Base-by-base conservation (phyloP, 2,113 vertebrate species). In the Cynopterus brachyotis region DNA sequence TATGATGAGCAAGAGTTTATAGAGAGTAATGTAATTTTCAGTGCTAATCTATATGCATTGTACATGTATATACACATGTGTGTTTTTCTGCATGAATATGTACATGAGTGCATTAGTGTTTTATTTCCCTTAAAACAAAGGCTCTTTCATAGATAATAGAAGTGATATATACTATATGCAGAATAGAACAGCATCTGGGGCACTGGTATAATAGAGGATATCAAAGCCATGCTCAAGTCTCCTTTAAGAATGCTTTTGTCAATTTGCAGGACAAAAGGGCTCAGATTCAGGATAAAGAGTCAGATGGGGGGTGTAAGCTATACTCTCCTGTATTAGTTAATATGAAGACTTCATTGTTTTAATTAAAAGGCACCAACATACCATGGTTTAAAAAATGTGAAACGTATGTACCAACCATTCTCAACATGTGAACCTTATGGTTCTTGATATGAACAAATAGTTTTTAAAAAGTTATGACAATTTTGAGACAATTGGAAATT, bases 401-500 rank as follows among this genome's bases (percentile, higher is more conserved):
- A 79, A 64, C 28, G 32, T n/a, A 17, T 13, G 50, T n/a, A 60
- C 9, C 59, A 47, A 37, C n/a, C 22, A 55, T n/a, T 45, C 59
- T 91, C 66, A 86, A n/a, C 19, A 40, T 35, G 12, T 73, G 19
- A 24, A 45, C 37, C 69, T 82, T 62, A 32, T 69, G 50, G 17
- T 75, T 90, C 30, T 73, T 80, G 45, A 80, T 50, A 37, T 19
- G n/a, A 70, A 70, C 32, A 69, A 69, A 45, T 24, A 69, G 26
- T 17, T 50, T n/a, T n/a, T n/a, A 47, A 50, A 50, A 50, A 50
- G 47, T 50, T 50, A 50, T 47, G 55, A 30, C 62, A 69, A 24
- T 94, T 94, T 40, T 60, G 76, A 81, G 76, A 66, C 9, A 59
- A 17, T 47, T 55, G 64, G 42, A 95, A 88, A 89, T 82, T 76